Percentiles rank a stretch among this genome's conserved stretches.
Evolutionary conservation across 2,888 invertebrate species (phyloP).

Genomic region (Acleris sparsana): DNA sequence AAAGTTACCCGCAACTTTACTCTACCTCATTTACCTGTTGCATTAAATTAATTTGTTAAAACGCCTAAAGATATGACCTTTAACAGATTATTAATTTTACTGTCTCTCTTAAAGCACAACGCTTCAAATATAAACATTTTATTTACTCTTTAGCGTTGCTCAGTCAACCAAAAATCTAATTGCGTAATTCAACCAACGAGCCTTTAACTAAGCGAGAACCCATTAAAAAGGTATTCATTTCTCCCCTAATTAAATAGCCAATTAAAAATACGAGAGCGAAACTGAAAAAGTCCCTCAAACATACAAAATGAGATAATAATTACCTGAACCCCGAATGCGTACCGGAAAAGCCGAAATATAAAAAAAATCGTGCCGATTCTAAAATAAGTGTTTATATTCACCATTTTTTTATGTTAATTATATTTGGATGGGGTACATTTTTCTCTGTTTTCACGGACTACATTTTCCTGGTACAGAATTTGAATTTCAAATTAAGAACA

Average conservation of each 20-base stretch:
- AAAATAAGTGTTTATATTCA: constrained; percentile 64
- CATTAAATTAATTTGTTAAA: too few species aligned
- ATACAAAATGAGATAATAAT: constrained; percentile 30
- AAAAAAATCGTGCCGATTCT: constrained; percentile 47
- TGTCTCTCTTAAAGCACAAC: too few species aligned
- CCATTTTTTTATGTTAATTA: constrained; percentile 70
- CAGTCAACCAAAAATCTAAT: background rate
- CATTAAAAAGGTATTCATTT: constrained; percentile 11
- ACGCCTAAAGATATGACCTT: too few species aligned
- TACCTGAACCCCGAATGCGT: constrained; percentile 47
- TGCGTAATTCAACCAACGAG: constrained; percentile 5
- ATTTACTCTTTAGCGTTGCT: too few species aligned
- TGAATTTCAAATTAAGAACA: constrained; percentile 74
- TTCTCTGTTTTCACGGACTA: constrained; percentile 64
- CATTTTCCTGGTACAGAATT: constrained; percentile 69
- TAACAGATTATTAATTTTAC: too few species aligned
- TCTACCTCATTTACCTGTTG: too few species aligned
- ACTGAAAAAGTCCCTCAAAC: constrained; percentile 7
- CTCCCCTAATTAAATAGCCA: constrained; percentile 14
- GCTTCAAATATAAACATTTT: too few species aligned
- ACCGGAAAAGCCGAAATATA: constrained; percentile 45
- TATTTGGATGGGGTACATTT: constrained; percentile 70
- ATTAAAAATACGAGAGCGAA: constrained; percentile 23
- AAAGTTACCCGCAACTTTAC: too few species aligned
- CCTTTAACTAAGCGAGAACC: constrained; percentile 6